A percentile compares a stretch with the other conserved stretches of the same genome.
phyloP scores from a whole-genome alignment of 2,888 invertebrate species.

The Anarsia innoxiella region DNA sequence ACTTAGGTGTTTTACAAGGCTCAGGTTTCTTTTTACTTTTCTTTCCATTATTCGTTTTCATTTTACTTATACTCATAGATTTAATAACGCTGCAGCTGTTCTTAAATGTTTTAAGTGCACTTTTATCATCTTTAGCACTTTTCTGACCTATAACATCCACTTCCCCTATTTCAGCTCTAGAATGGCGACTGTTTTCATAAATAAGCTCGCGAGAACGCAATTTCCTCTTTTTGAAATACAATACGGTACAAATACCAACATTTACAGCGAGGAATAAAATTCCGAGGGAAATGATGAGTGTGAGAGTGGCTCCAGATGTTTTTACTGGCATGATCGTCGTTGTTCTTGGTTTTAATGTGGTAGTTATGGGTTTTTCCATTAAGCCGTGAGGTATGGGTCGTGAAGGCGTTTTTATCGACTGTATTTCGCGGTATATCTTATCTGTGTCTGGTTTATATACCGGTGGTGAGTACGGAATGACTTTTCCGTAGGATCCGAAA shows the following conservation, averaged over 20 bases:
- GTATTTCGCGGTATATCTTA: conserved; percentile 51
- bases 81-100: conserved; percentile 76
- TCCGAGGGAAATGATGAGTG: conserved; percentile 78
- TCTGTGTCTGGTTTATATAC: conserved; percentile 38
- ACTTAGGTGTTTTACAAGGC: conserved; percentile 71
- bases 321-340: conserved; percentile 48
- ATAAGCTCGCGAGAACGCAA: conserved; percentile 67
- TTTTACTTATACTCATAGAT: conserved; percentile 70
- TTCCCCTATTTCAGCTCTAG: conserved; percentile 69
- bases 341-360: conserved; percentile 39
- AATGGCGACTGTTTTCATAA: conserved; percentile 56
- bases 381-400: conserved; percentile 43
- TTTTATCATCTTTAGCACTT: conserved; percentile 59
- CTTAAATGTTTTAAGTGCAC: conserved; percentile 58
- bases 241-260: conserved; percentile 78
- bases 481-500: conserved; percentile 42
- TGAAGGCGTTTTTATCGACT: conserved; percentile 53
- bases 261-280: conserved; percentile 84
- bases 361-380: conserved; percentile 43
- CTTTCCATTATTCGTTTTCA: conserved; percentile 64
- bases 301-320: conserved; percentile 77
- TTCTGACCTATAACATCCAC: conserved; percentile 67
- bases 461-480: conserved; percentile 25
- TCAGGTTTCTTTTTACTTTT: conserved; percentile 70
- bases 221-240: conserved; percentile 80